phyloP scores from a whole-genome alignment of 2,888 invertebrate species.

The Saturnia pavonia region DNA sequence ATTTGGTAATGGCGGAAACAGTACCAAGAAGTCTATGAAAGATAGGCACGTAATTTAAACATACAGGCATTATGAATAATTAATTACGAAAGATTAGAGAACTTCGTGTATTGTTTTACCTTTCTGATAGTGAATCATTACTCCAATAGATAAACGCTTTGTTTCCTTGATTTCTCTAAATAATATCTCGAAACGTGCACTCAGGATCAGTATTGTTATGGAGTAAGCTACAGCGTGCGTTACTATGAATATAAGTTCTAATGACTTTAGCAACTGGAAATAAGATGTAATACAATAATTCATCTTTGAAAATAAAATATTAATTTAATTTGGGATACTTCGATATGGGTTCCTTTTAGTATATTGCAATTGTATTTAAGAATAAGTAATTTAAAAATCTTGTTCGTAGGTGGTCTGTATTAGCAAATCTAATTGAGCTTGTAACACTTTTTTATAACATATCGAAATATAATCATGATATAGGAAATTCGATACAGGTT shows the following conservation, averaged over 20 bases:
- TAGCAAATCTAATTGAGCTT: neutral
- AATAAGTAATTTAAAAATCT: neutral
- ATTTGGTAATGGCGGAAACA: too few species aligned
- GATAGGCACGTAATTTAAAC: too few species aligned
- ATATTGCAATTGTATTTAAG: neutral
- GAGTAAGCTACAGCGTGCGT: neutral
- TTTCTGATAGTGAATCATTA: neutral
- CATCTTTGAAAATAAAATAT: neutral
- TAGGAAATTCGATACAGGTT: neutral
- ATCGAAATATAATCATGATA: neutral
- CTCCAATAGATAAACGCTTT: neutral
- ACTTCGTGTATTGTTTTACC: neutral
- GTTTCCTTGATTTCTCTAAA: constrained; percentile 5
- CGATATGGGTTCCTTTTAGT: neutral
- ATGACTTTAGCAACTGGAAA: neutral
- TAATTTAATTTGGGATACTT: neutral
- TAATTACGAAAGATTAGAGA: too few species aligned
- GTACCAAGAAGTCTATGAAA: too few species aligned
- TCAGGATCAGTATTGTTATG: neutral
- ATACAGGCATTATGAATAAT: too few species aligned
- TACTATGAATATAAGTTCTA: neutral
- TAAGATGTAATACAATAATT: neutral
- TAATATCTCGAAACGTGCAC: neutral
- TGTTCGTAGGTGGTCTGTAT: neutral
- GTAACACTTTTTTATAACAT: neutral